phyloP scores from a whole-genome alignment of 2,888 invertebrate species.

The Orchesella flavescens region DNA sequence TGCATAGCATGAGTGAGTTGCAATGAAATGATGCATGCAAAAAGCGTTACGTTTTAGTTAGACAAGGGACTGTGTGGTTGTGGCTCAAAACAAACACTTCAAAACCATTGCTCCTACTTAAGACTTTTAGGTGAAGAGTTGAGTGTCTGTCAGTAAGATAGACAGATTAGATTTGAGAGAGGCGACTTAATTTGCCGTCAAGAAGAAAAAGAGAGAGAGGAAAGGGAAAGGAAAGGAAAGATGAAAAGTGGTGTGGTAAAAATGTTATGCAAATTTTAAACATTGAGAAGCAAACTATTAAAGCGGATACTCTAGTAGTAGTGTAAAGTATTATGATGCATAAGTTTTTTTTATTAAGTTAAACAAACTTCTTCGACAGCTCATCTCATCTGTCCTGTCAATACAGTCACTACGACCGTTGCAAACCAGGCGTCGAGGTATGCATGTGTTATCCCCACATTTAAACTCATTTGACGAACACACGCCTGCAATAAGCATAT shows the following conservation, averaged over 20 bases:
- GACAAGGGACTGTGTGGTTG: conserved; percentile 16
- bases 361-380: conserved; percentile 59
- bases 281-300: conserved; percentile 12
- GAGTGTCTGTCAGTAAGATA: conserved; percentile 29
- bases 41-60: not conserved
- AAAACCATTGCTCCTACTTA: conserved; percentile 10
- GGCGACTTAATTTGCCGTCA: conserved; percentile 35
- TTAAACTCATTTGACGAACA: conserved; percentile 69
- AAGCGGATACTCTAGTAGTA: conserved; percentile 24
- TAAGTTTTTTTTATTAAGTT: conserved; percentile 12
- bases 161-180: conserved; percentile 22
- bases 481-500: conserved; percentile 70
- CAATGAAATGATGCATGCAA: conserved; percentile 5
- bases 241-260: not conserved
- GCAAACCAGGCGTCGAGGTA: conserved; percentile 72
- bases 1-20: no score
- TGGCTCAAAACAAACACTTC: not conserved
- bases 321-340: not conserved
- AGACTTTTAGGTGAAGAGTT: conserved; percentile 13
- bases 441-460: conserved; percentile 73
- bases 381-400: conserved; percentile 73
- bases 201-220: not conserved
- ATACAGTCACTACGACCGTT: conserved; percentile 73
- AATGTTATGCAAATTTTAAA: conserved; percentile 23
- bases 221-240: conserved; percentile 1